These are phyloP conservation scores for Saimiri boliviensis DNA, from an alignment of 2,113 vertebrate species.

Conservation along the genomic window DNA sequence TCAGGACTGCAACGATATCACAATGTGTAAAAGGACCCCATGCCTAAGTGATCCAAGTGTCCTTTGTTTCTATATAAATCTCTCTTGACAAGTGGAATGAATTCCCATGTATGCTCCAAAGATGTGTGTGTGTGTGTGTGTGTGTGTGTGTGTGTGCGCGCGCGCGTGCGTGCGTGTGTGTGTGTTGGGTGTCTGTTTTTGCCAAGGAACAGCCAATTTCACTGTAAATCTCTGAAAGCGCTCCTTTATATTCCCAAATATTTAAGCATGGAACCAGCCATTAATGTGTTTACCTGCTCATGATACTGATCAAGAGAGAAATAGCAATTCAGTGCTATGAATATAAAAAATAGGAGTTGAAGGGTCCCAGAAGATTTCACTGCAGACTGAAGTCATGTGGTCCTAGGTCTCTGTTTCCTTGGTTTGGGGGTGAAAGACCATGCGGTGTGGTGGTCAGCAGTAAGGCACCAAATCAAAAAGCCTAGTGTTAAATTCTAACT, in stretches of 20 bases:
- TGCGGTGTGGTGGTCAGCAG: background rate
- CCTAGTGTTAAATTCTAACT: background rate
- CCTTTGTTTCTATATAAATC: conserved; percentile 1
- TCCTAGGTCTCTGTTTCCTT: background rate
- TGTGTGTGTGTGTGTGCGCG: background rate
- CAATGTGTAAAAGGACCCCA: background rate
- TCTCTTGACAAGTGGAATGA: conserved; percentile 39
- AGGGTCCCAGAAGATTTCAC: background rate
- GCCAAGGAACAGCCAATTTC: background rate
- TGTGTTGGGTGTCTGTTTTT: background rate
- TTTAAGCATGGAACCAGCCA: background rate
- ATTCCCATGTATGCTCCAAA: background rate
- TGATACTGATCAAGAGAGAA: background rate
- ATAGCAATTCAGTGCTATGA: background rate
- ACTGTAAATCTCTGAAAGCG: background rate
- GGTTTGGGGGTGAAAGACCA: background rate
- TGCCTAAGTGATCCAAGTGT: background rate
- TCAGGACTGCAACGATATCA: background rate
- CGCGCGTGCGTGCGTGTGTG: background rate
- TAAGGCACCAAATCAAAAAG: background rate
- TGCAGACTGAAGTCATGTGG: background rate
- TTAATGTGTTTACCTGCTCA: background rate
- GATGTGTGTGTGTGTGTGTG: background rate
- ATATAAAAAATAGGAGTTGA: background rate
- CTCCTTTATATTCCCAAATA: conserved; percentile 24